Conservation (phyloP, 1,140 invertebrate genomes). For the Bilobella aurantiaca region DNA sequence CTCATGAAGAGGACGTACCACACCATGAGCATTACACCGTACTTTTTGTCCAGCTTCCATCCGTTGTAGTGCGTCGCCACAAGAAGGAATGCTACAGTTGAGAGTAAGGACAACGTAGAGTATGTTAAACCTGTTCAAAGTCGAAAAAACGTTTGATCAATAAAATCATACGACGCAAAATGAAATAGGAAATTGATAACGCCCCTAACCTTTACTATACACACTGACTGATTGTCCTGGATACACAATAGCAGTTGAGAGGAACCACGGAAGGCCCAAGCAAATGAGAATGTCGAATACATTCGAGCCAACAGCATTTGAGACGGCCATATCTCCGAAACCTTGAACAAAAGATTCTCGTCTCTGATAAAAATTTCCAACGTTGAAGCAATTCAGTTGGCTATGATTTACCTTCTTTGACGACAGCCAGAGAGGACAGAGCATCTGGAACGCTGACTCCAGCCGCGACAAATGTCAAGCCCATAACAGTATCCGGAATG, state of each 20-base stretch:
- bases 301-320: constrained; percentile 96
- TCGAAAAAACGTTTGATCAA: too few relatives aligned
- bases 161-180: too few relatives aligned
- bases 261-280: constrained; percentile 93
- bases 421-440: constrained; percentile 78
- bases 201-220: constrained; percentile 87
- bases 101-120: too few relatives aligned
- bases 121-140: too few relatives aligned
- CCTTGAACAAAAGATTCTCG: constrained; percentile 45
- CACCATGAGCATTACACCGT: too few relatives aligned
- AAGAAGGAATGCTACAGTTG: too few relatives aligned
- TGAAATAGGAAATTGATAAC: too few relatives aligned
- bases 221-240: constrained; percentile 76
- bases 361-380: too few relatives aligned
- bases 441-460: constrained; percentile 93
- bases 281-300: constrained; percentile 96
- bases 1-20: too few relatives aligned
- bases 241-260: constrained; percentile 76
- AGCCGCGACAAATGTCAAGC: constrained; percentile 86
- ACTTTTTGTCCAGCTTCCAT: too few relatives aligned
- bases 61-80: too few relatives aligned
- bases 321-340: constrained; percentile 95
- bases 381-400: too few relatives aligned
- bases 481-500: constrained; percentile 94
- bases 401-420: constrained; percentile 75